Evolutionary conservation across 2,888 invertebrate genomes (phyloP).

Genomic region (Tenthredo amoena): DNA sequence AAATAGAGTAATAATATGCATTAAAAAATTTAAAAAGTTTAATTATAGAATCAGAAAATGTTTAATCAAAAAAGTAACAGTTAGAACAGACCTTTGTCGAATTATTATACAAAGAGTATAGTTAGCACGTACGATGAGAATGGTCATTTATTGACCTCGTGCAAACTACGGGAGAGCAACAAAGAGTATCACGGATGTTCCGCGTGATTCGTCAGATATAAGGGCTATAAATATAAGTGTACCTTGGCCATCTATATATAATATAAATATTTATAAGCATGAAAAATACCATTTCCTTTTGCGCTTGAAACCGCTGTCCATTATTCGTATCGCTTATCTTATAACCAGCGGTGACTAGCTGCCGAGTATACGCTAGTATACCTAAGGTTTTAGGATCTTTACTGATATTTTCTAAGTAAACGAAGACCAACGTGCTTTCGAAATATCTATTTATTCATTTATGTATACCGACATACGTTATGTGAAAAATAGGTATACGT

Average conservation of each 20-base stretch:
- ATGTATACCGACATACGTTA: background rate
- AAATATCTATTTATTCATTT: background rate
- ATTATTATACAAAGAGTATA: background rate
- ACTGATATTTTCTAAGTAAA: background rate
- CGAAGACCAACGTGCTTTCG: background rate
- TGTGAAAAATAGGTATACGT: background rate
- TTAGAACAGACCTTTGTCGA: background rate
- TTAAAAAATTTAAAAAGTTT: too few species aligned
- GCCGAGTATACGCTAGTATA: background rate
- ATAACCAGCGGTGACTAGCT: background rate
- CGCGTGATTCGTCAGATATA: slow-evolving; percentile 20
- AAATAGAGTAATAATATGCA: too few species aligned
- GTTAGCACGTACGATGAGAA: background rate
- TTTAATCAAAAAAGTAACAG: too few species aligned
- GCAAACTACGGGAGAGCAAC: slow-evolving; percentile 9
- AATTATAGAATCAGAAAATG: too few species aligned
- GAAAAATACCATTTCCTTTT: slow-evolving; percentile 21
- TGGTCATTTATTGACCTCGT: slow-evolving; percentile 3
- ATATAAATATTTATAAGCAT: background rate
- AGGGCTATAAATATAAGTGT: slow-evolving; percentile 28
- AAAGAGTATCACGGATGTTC: slow-evolving; percentile 6
- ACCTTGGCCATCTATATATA: slow-evolving; percentile 15
- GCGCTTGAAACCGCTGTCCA: slow-evolving; percentile 28
- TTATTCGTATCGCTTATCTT: slow-evolving; percentile 26
- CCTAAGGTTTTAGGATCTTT: background rate